Evolutionary conservation across 2,113 vertebrate species (phyloP).

Genomic region (Gambusia holbrooki): DNA sequence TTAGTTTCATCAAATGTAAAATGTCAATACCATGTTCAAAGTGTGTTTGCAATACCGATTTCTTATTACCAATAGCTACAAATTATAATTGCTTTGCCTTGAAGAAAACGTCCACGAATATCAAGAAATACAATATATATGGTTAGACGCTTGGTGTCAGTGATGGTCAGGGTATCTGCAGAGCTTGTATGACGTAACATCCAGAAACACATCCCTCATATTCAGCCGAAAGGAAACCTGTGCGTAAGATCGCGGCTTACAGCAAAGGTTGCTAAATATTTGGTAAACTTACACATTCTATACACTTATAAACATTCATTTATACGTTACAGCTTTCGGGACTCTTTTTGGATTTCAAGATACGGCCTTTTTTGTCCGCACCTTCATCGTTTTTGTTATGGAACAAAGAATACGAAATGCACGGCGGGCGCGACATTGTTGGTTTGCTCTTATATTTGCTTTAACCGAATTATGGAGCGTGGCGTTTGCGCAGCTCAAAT

Average conservation of each 20-base stretch:
- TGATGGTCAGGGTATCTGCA: slow-evolving; percentile 33
- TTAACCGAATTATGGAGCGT: slow-evolving; percentile 35
- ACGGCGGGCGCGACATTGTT: slow-evolving; percentile 9
- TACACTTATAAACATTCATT: neutral
- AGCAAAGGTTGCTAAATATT: neutral
- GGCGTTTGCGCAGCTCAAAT: slow-evolving; percentile 63
- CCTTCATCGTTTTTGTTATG: slow-evolving; percentile 9
- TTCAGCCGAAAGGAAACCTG: neutral
- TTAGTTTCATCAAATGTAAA: no score
- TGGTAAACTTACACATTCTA: neutral
- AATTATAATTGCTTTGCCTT: no score
- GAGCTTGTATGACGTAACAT: slow-evolving; percentile 11
- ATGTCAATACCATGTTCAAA: no score
- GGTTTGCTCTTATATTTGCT: slow-evolving; percentile 31
- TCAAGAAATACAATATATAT: neutral
- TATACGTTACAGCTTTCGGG: neutral
- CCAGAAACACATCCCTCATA: slow-evolving; percentile 3
- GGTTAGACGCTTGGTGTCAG: slow-evolving; percentile 55
- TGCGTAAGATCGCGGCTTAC: neutral
- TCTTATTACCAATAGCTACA: no score
- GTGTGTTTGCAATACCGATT: no score
- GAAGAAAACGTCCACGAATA: neutral
- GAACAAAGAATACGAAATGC: slow-evolving; percentile 53
- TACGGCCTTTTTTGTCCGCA: neutral
- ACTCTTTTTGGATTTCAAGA: neutral